Evolutionary conservation across 2,888 invertebrate genomes (phyloP).

Genomic region (Helleia helle): DNA sequence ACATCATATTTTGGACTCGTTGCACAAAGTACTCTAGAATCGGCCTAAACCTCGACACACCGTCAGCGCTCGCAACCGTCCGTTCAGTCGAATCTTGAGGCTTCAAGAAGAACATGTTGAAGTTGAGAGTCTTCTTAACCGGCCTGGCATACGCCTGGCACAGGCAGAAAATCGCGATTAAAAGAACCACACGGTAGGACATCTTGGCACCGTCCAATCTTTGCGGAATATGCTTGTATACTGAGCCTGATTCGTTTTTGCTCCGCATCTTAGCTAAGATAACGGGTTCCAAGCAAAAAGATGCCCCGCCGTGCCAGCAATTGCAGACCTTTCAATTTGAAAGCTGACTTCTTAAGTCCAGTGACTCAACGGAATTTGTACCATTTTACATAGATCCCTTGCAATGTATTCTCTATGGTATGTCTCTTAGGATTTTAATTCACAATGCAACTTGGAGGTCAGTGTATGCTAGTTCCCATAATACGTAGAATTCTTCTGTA

Average conservation of each 20-base stretch:
- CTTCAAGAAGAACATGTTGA: constrained; percentile 60
- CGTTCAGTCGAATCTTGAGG: constrained; percentile 47
- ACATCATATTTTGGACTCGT: constrained; percentile 79
- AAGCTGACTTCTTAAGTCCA: constrained; percentile 59
- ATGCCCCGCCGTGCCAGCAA: constrained; percentile 54
- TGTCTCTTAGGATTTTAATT: not conserved
- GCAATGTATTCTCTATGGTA: constrained; percentile 6
- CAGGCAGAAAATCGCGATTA: constrained; percentile 39
- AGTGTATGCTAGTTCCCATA: not conserved
- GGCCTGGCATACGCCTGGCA: constrained; percentile 40
- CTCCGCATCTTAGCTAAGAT: constrained; percentile 57
- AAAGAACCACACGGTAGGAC: constrained; percentile 35
- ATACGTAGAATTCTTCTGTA: too few relatives aligned
- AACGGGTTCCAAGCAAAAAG: constrained; percentile 69
- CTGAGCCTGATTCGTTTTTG: constrained; percentile 54
- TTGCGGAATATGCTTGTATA: constrained; percentile 40
- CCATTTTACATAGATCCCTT: constrained; percentile 26
- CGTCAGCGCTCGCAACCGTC: constrained; percentile 45
- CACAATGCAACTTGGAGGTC: not conserved
- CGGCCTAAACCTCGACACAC: constrained; percentile 76
- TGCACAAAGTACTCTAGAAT: constrained; percentile 80
- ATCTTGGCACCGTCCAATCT: constrained; percentile 43
- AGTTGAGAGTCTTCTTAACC: constrained; percentile 56
- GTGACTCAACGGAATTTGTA: constrained; percentile 44
- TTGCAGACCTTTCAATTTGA: constrained; percentile 70